Evolutionary conservation across 2,113 vertebrate species (phyloP).

Genomic region (Phocoena phocoena): DNA sequence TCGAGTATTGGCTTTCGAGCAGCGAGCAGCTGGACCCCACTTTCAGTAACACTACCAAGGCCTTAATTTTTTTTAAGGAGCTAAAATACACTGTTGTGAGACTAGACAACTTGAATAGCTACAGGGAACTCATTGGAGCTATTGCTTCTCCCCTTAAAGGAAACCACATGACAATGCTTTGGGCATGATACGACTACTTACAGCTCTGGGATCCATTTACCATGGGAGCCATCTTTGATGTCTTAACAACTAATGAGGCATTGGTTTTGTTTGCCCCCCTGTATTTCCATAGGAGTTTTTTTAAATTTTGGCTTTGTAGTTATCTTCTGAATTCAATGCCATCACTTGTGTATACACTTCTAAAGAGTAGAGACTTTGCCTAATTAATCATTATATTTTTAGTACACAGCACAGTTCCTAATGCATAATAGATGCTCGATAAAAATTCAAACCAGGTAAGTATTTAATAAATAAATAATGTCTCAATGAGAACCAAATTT

Average conservation of each 20-base stretch:
- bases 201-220: neutral
- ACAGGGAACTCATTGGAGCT: accelerated
- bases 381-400: neutral
- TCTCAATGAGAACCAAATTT: neutral
- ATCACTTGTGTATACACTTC: neutral
- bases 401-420: neutral
- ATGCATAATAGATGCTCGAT: neutral
- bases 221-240: neutral
- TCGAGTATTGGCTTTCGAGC: neutral
- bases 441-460: neutral
- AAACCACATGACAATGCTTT: neutral
- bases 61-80: neutral
- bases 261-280: neutral
- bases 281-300: neutral
- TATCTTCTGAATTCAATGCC: neutral
- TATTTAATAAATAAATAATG: neutral
- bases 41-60: neutral
- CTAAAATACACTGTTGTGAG: neutral
- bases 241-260: neutral
- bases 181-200: neutral
- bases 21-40: neutral
- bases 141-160: neutral
- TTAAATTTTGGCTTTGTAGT: neutral
- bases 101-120: neutral
- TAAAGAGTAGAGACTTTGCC: neutral